These are phyloP conservation scores for Pelodiscus sinensis DNA, from an alignment of 2,113 vertebrate species.

Conservation along the genomic window DNA sequence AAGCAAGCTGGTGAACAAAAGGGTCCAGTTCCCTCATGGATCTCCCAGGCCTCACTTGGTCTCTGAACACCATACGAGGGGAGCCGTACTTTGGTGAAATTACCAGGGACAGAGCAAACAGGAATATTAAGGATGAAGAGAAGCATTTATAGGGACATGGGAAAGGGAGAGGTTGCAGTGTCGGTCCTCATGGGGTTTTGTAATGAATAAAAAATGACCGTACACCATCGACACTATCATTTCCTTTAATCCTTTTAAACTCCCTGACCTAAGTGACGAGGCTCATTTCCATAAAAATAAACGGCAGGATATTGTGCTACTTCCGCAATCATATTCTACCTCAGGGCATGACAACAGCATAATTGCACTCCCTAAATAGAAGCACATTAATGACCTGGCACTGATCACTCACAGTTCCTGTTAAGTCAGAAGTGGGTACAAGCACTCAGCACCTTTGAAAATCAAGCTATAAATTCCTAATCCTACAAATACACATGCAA, in stretches of 20 bases:
- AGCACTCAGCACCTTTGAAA: not conserved
- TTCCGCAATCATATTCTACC: slow-evolving; percentile 52
- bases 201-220: slow-evolving; percentile 54
- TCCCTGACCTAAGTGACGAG: slow-evolving; percentile 26
- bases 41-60: no score
- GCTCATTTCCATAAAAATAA: slow-evolving; percentile 63
- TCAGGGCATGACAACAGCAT: slow-evolving; percentile 47
- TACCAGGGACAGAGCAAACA: not conserved
- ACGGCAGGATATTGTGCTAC: slow-evolving; percentile 65
- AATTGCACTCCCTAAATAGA: slow-evolving; percentile 26
- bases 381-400: not conserved
- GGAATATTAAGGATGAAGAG: not conserved
- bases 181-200: slow-evolving; percentile 19
- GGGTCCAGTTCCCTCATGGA: accelerated
- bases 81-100: not conserved
- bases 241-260: not conserved
- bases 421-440: slow-evolving; percentile 16
- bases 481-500: not conserved
- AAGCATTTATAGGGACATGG: not conserved
- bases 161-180: not conserved
- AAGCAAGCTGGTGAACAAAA: not conserved
- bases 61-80: not conserved
- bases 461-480: slow-evolving; percentile 40
- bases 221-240: not conserved
- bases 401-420: slow-evolving; percentile 44